phyloP scores from a whole-genome alignment of 92 coral and sea anemone genomes.

The Phenganax subtilis region DNA sequence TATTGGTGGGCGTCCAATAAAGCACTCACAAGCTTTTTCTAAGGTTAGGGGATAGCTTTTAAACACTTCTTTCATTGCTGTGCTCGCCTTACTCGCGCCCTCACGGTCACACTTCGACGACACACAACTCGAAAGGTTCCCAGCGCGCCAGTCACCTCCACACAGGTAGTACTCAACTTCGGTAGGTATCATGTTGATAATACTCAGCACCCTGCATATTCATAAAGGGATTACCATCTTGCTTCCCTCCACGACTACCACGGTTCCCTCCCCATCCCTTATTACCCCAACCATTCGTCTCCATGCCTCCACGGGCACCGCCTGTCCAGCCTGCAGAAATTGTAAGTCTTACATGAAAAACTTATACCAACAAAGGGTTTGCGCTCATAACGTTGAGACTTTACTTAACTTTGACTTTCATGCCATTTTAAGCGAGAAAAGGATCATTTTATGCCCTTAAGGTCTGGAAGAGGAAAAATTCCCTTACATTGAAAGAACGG shows the following conservation, averaged over 20 bases:
- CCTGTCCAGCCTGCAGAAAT: neutral
- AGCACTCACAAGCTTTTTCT: neutral
- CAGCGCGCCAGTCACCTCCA: neutral
- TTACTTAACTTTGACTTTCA: no score
- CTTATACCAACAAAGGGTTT: no score
- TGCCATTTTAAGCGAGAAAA: no score
- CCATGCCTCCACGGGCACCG: conserved; percentile 1
- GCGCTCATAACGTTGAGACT: no score
- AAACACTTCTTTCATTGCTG: neutral
- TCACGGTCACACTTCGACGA: neutral
- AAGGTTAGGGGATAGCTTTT: neutral
- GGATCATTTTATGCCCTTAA: no score
- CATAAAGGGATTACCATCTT: conserved; percentile 12
- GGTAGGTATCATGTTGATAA: conserved; percentile 18
- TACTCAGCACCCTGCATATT: neutral
- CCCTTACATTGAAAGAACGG: no score
- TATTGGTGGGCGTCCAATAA: neutral
- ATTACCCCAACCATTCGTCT: neutral
- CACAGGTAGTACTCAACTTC: conserved; percentile 14
- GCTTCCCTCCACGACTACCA: neutral
- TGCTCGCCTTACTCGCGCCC: neutral
- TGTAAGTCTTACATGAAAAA: neutral
- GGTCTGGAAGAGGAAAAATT: no score
- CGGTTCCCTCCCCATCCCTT: conserved; percentile 17
- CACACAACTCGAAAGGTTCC: neutral